Base-by-base conservation (phyloP, 1,140 invertebrate species). In the Anthonomus grandis region DNA sequence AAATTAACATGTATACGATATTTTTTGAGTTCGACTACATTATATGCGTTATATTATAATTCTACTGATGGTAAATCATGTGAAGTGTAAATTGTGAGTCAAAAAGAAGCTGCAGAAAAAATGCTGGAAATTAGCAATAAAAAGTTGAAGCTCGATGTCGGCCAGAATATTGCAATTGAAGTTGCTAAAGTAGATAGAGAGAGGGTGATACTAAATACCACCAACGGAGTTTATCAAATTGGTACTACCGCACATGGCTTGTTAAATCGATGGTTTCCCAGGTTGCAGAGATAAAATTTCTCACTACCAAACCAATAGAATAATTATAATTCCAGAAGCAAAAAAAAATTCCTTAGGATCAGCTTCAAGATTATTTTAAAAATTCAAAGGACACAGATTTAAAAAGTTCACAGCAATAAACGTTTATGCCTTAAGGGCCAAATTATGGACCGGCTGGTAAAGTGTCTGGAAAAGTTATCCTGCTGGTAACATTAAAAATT, bases 21-120 rank as follows among this genome's bases (percentile, higher is more conserved):
- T n/a, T n/a, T n/a, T n/a, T n/a, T n/a, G n/a, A n/a, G n/a, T n/a
- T n/a, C n/a, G n/a, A n/a, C n/a, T n/a, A n/a, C n/a, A n/a, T n/a
- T n/a, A n/a, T n/a, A n/a, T n/a, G n/a, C n/a, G n/a, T n/a, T n/a
- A n/a, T n/a, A n/a, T n/a, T n/a, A n/a, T n/a, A n/a, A n/a, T n/a
- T n/a, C n/a, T n/a, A n/a, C n/a, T n/a, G n/a, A n/a, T n/a, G n/a
- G n/a, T n/a, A n/a, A n/a, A n/a, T n/a, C n/a, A n/a, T n/a, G n/a
- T 46, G 57, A 37, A 42, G 31, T 63, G 34, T 58, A 49, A 24
- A 41, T 57, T 31, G 12, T 46, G 19, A 56, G 58, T 42, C 57
- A 63, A 59, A 62, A 62, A 61, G 55, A 57, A 52, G 60, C 62
- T 17, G 62, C 64, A 48, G 59, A 65, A 22, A 62, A 67, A 65